A percentile compares a stretch with the other conserved stretches of the same genome.
Evolutionary conservation across 2,797 vertebrate species (phyloP).

Genomic region (Australoheros facetus): DNA sequence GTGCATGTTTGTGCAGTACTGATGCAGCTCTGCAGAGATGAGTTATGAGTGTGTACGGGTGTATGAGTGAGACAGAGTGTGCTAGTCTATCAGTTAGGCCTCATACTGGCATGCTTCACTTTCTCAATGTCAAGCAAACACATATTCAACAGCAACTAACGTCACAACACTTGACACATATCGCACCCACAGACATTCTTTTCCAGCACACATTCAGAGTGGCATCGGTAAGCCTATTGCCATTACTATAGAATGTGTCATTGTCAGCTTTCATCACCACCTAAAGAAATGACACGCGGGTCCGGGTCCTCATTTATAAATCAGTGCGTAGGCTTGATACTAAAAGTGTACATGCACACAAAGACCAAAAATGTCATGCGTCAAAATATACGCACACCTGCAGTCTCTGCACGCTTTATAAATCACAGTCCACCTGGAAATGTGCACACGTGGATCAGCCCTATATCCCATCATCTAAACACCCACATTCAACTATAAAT

Average conservation of each 20-base stretch:
- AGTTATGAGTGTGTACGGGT: conserved; percentile 6
- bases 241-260: conserved; percentile 51
- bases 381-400: background rate
- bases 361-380: background rate
- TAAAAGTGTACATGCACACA: background rate
- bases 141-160: conserved; percentile 63
- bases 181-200: conserved; percentile 57
- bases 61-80: conserved; percentile 4
- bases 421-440: background rate
- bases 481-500: background rate
- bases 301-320: background rate
- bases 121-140: conserved; percentile 68
- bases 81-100: conserved; percentile 53
- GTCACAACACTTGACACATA: conserved; percentile 67
- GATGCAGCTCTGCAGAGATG: conserved; percentile 22
- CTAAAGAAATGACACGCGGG: conserved; percentile 17
- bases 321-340: background rate
- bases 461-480: background rate
- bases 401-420: background rate
- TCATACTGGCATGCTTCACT: conserved; percentile 49
- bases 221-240: conserved; percentile 40
- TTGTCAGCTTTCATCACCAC: conserved; percentile 39
- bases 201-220: conserved; percentile 43
- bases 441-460: background rate
- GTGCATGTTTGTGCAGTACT: conserved; percentile 45